Evolutionary conservation across 2,797 vertebrate species (phyloP).

Genomic region (Sebastes nivosus): DNA sequence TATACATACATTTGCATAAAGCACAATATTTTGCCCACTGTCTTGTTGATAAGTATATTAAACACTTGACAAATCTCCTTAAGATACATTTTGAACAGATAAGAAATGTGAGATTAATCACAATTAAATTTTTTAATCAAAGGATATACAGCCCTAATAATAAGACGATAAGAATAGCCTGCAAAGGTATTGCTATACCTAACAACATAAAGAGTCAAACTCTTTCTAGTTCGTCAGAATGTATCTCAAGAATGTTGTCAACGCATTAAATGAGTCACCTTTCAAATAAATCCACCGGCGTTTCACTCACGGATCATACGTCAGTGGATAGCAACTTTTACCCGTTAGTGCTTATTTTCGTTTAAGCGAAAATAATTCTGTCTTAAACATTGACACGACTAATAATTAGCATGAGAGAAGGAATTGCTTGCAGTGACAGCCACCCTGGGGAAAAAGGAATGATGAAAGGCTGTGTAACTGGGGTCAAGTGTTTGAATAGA

Average conservation of each 20-base stretch:
- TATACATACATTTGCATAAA: too few relatives aligned
- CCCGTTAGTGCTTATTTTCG: conserved; percentile 28
- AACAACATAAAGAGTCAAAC: not conserved
- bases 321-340: conserved; percentile 15
- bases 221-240: not conserved
- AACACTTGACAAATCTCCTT: too few relatives aligned
- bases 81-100: too few relatives aligned
- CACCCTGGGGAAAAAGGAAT: conserved; percentile 27
- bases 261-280: not conserved
- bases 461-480: conserved; percentile 58
- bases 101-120: too few relatives aligned
- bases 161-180: not conserved
- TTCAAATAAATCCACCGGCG: not conserved
- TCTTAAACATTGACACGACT: conserved; percentile 48
- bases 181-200: not conserved
- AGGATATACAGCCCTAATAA: not conserved
- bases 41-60: too few relatives aligned
- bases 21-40: too few relatives aligned
- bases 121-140: too few relatives aligned
- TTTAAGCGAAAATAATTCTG: conserved; percentile 20
- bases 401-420: conserved; percentile 51
- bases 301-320: conserved; percentile 10
- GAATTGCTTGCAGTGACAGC: conserved; percentile 35
- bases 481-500: conserved; percentile 66
- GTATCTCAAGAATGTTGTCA: not conserved